phyloP scores from a whole-genome alignment of 1,140 invertebrate species.

The Laupala kohalensis region DNA sequence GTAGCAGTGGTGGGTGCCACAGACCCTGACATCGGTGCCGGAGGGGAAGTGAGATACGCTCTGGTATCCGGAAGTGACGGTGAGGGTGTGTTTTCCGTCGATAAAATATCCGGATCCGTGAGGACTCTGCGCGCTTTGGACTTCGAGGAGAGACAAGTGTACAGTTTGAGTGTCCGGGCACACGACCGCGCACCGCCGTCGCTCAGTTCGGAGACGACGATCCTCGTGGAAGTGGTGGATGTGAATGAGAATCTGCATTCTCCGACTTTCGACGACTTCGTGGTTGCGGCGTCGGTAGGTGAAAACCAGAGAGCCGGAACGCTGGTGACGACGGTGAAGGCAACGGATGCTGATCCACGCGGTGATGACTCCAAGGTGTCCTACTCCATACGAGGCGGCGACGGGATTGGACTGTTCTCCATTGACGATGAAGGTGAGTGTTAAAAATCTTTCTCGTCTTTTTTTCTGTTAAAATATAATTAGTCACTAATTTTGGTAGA shows the following conservation, averaged over 20 bases:
- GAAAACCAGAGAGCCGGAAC: slow-evolving; percentile 65
- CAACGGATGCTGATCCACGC: slow-evolving; percentile 71
- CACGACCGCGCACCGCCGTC: slow-evolving; percentile 51
- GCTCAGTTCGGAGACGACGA: slow-evolving; percentile 55
- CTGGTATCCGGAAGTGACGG: slow-evolving; percentile 42
- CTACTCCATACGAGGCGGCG: slow-evolving; percentile 78
- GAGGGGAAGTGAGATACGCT: slow-evolving; percentile 57
- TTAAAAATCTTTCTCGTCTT: too few species aligned
- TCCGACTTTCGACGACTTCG: slow-evolving; percentile 73
- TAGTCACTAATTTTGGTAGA: too few species aligned
- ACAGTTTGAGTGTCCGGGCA: slow-evolving; percentile 72
- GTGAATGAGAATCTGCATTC: slow-evolving; percentile 82
- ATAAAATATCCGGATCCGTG: slow-evolving; percentile 68
- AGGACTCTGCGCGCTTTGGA: slow-evolving; percentile 61
- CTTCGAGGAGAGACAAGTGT: slow-evolving; percentile 77
- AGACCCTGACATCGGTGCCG: slow-evolving; percentile 72
- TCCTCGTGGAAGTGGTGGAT: slow-evolving; percentile 79
- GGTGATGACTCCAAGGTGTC: slow-evolving; percentile 63
- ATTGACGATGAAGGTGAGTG: slow-evolving; percentile 77
- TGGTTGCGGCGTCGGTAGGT: slow-evolving; percentile 49
- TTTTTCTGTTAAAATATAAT: too few species aligned
- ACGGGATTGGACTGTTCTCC: slow-evolving; percentile 79
- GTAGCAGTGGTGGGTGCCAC: slow-evolving; percentile 72
- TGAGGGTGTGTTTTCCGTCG: slow-evolving; percentile 50
- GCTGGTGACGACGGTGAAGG: slow-evolving; percentile 60